Percentiles rank a stretch among this genome's conserved stretches.
Evolutionary conservation across 30 jellyfish, hydroid and myxozoan genomes (phyloP).

Genomic region (Cassiopea andromeda): DNA sequence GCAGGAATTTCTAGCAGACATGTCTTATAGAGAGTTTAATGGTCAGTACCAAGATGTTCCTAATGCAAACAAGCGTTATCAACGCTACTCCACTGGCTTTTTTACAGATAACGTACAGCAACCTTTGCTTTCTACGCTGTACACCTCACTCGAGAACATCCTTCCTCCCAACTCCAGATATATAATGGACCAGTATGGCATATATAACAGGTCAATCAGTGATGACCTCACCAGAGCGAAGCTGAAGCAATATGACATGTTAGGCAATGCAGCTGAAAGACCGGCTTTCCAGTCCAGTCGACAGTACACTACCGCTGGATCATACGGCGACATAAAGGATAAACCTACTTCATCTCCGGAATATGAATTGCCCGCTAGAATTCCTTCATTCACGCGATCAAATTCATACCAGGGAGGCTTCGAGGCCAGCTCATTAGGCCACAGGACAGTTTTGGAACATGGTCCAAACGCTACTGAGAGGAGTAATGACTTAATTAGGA

Average conservation of each 20-base stretch:
- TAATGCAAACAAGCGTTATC: neutral
- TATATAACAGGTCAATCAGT: neutral
- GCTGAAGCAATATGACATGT: neutral
- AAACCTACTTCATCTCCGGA: neutral
- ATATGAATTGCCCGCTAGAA: neutral
- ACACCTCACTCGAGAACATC: neutral
- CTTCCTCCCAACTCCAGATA: neutral
- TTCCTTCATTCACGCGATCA: conserved; percentile 25
- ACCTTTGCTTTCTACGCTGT: neutral
- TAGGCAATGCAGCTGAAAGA: neutral
- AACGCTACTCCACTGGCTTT: neutral
- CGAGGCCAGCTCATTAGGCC: neutral
- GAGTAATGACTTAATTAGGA: conserved; percentile 15
- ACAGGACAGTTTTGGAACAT: neutral
- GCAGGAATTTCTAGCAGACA: neutral
- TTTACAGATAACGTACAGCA: neutral
- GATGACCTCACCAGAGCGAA: neutral
- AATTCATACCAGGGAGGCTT: conserved; percentile 60
- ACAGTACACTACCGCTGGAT: neutral
- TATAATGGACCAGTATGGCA: neutral
- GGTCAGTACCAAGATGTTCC: neutral
- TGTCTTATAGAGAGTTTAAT: neutral
- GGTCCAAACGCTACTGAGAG: conserved; percentile 4
- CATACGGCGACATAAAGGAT: neutral
- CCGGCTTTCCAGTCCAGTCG: neutral